Evolutionary conservation across 2,888 invertebrate genomes (phyloP), one percentile per base, ranked within the genome.

Genomic region (Automeris io): DNA sequence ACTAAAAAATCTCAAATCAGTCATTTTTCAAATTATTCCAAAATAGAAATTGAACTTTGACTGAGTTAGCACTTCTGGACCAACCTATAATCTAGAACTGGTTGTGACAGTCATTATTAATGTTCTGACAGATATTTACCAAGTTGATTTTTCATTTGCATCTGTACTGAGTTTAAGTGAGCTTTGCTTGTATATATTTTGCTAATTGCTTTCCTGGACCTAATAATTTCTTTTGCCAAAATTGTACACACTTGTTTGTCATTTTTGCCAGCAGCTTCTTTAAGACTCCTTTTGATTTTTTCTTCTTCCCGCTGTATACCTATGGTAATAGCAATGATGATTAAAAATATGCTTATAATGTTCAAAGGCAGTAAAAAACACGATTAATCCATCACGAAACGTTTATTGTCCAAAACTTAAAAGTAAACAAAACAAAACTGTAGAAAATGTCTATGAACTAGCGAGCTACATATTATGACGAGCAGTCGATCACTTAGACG

Each of bases 141-240:
- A 57, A 98, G 81, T 76, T 99, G 99, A 73, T 98, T 97, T 76
- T 98, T 97, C 98, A 99, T 99, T 82, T 97, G 96, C 87, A 98
- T 88, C 55, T 96, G 94, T 7, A 99, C 94, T 0, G 98, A 99
- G 74, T 97, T 99, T 12, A 99, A 88, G 63, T 99, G 98, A 5
- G 99, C 98, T 83, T 99, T 99, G 6, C 98, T 96, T 0, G 96
- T 94, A 71, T 98, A 93, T 50, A 99, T 94, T 78, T 97, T 96
- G 62, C 90, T 93, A 21, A 96, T 90, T 0, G 98, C 94, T 78
- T 95, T 96, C 37, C 96, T 88, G 0, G 98, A 94, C 45, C 93
- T 83, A 22, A 98, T 90, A 31, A 99, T 90, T 87, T 98, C 98
- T 66, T 96, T 98, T 0, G 98, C 99, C 39, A 98, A 85, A 59